Conservation (phyloP, 2,797 vertebrate species). For the Arnoldichthys spilopterus region DNA sequence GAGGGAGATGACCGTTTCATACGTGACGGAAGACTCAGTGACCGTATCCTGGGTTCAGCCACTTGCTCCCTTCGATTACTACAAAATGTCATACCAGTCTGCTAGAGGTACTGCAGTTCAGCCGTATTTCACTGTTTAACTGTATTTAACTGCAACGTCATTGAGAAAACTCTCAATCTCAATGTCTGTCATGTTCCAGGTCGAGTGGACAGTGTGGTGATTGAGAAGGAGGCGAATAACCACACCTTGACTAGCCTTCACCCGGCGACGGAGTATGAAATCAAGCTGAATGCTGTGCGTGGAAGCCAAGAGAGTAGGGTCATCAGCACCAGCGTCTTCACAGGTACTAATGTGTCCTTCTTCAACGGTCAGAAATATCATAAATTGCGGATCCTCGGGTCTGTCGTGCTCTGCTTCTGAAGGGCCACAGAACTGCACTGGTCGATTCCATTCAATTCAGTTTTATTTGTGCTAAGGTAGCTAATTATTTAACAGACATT, state of each 20-base stretch:
- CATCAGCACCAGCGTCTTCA: slow-evolving; percentile 79
- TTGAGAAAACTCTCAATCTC: neutral
- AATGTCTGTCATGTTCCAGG: slow-evolving; percentile 73
- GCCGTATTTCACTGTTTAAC: neutral
- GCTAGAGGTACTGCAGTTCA: slow-evolving; percentile 80
- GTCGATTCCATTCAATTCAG: too few relatives aligned
- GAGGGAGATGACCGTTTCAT: slow-evolving; percentile 84
- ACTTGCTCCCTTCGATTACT: slow-evolving; percentile 87
- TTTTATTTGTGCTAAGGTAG: too few relatives aligned
- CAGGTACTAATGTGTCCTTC: slow-evolving; percentile 72
- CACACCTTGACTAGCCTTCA: slow-evolving; percentile 84
- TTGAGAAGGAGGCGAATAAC: slow-evolving; percentile 86
- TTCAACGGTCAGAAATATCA: neutral
- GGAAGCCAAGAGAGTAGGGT: slow-evolving; percentile 89
- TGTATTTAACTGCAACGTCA: neutral
- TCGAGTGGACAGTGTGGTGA: slow-evolving; percentile 86
- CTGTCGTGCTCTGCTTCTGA: too few relatives aligned
- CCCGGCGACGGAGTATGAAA: slow-evolving; percentile 91
- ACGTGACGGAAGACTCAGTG: slow-evolving; percentile 87
- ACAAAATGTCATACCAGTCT: slow-evolving; percentile 89
- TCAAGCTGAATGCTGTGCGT: slow-evolving; percentile 85
- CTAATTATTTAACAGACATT: too few relatives aligned
- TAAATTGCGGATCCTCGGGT: too few relatives aligned
- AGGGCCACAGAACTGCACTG: too few relatives aligned
- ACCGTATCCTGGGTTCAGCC: slow-evolving; percentile 88